These are phyloP conservation scores for Campylomormyrus tamandua DNA, from an alignment of 2,113 vertebrate species.

Conservation along the genomic window DNA sequence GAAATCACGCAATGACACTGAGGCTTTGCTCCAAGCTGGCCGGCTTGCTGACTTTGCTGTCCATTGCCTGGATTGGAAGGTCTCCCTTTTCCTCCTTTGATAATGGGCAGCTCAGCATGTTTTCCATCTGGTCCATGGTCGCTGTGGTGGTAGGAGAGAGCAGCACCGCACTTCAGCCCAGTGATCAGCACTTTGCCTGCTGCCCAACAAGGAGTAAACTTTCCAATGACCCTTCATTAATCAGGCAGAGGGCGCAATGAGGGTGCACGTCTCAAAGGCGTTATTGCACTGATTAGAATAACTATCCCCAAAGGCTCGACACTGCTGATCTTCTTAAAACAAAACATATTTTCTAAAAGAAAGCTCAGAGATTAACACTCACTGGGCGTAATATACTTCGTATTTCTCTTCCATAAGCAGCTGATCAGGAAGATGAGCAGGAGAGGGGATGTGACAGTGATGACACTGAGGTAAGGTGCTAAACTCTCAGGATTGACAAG, in stretches of 20 bases:
- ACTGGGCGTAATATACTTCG: neutral
- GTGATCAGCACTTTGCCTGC: neutral
- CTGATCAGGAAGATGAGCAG: neutral
- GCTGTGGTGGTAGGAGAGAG: neutral
- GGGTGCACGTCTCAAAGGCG: neutral
- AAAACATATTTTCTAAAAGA: neutral
- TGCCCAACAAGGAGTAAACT: neutral
- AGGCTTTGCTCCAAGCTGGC: neutral
- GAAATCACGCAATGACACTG: neutral
- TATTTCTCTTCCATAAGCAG: neutral
- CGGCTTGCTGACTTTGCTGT: neutral
- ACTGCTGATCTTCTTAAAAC: neutral
- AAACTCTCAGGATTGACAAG: neutral
- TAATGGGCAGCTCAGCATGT: neutral
- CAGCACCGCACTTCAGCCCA: neutral
- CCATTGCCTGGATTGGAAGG: neutral
- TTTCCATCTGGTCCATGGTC: neutral
- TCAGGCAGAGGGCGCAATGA: neutral
- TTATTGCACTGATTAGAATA: neutral
- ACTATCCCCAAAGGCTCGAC: neutral
- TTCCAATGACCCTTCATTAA: neutral
- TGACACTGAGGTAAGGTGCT: neutral
- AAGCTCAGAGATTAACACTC: neutral
- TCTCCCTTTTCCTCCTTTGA: slow-evolving; percentile 13
- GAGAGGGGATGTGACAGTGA: neutral